Percentiles rank a stretch among this genome's conserved stretches.
These are phyloP conservation scores for Porites evermanni DNA, from an alignment of 92 coral and sea anemone genomes.

Conservation along the genomic window DNA sequence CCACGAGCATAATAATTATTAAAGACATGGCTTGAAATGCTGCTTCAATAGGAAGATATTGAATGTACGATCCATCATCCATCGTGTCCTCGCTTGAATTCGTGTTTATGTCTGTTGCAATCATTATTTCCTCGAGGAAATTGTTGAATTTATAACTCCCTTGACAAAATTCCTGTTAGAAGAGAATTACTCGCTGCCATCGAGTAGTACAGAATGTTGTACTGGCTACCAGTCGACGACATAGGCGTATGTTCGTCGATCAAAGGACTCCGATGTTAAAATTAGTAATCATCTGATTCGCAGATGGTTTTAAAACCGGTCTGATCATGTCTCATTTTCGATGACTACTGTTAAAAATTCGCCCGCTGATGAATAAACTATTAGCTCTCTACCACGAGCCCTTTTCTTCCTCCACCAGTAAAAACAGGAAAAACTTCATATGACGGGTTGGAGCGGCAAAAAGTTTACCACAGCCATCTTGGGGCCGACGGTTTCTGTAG, in stretches of 20 bases:
- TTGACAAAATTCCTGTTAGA: background rate
- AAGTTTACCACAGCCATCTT: background rate
- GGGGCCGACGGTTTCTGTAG: constrained; percentile 4
- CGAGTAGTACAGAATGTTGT: background rate
- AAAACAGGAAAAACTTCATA: background rate
- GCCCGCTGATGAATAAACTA: constrained; percentile 9
- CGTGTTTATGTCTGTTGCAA: background rate
- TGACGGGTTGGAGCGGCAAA: background rate
- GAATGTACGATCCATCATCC: background rate
- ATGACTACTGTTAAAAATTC: background rate
- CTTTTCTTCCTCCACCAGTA: background rate
- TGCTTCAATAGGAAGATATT: constrained; percentile 38
- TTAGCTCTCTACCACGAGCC: background rate
- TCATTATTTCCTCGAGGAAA: constrained; percentile 9
- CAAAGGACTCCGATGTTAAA: background rate
- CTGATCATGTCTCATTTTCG: constrained; percentile 8
- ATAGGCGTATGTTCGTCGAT: constrained; percentile 20
- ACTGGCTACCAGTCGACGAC: background rate
- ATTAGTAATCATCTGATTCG: background rate
- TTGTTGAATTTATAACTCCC: background rate
- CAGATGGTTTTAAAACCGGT: background rate
- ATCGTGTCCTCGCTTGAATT: constrained; percentile 7
- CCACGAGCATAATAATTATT: constrained; percentile 72
- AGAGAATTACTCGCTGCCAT: background rate
- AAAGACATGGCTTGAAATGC: constrained; percentile 66